Conservation (phyloP, 2,888 invertebrate genomes). For the Mimumesa dahlbomi region DNA sequence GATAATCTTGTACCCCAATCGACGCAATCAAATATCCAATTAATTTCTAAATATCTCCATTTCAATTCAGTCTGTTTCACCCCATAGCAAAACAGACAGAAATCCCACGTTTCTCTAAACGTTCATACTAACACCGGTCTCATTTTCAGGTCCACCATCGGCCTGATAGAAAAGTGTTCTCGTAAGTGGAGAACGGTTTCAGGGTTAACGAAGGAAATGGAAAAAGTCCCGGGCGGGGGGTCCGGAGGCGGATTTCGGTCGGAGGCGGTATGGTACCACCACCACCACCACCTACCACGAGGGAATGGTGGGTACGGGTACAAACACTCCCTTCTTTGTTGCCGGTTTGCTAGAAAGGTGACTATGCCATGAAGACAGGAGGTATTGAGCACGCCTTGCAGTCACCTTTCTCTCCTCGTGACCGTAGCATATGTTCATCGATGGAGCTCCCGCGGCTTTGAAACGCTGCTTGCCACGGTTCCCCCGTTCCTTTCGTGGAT, state of each 20-base stretch:
- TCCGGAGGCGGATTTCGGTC: constrained; percentile 46
- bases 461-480: constrained; percentile 53
- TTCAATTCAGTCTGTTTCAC: too few species aligned
- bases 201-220: constrained; percentile 47
- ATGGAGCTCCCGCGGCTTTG: constrained; percentile 65
- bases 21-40: too few species aligned
- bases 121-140: too few species aligned
- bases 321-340: constrained; percentile 68
- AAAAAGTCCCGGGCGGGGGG: constrained; percentile 31
- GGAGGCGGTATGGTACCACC: constrained; percentile 19
- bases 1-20: too few species aligned
- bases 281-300: constrained; percentile 35
- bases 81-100: too few species aligned
- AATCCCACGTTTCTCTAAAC: too few species aligned
- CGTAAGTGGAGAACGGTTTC: constrained; percentile 48
- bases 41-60: too few species aligned
- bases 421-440: constrained; percentile 77
- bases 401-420: constrained; percentile 80
- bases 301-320: constrained; percentile 49
- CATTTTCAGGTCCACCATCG: background rate
- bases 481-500: constrained; percentile 2
- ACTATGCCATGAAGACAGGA: constrained; percentile 77
- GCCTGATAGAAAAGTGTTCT: background rate
- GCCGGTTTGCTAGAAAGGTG: constrained; percentile 77
- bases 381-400: constrained; percentile 76